Percentiles rank a stretch among this genome's conserved stretches.
Conservation (phyloP, 1,140 invertebrate species). For the Temnothorax curvispinosus region DNA sequence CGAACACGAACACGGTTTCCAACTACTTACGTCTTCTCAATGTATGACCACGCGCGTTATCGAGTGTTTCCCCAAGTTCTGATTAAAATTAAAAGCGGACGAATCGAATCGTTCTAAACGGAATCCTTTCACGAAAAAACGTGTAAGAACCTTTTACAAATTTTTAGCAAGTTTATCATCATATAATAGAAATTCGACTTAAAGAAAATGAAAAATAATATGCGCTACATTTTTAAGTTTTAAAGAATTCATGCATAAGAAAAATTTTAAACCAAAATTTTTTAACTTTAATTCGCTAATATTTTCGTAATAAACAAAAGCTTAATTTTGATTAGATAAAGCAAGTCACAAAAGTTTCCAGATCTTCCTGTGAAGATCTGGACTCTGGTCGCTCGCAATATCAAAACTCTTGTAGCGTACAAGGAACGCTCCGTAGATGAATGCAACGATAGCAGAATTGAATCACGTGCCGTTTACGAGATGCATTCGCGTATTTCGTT, state of each 20-base stretch:
- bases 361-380: neutral
- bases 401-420: conserved; percentile 28
- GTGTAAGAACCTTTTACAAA: neutral
- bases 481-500: conserved; percentile 60
- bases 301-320: neutral
- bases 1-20: conserved; percentile 29
- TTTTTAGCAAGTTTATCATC: neutral
- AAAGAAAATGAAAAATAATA: neutral
- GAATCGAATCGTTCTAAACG: neutral
- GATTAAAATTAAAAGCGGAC: conserved; percentile 30
- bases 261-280: neutral
- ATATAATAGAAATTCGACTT: neutral
- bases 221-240: neutral
- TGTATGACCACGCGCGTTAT: conserved; percentile 10
- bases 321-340: neutral
- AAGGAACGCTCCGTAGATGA: conserved; percentile 52
- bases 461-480: conserved; percentile 62
- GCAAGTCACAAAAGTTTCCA: neutral
- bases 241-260: neutral
- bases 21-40: conserved; percentile 29
- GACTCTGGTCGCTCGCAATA: conserved; percentile 2
- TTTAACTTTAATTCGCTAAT: neutral
- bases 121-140: neutral
- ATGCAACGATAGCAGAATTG: conserved; percentile 46
- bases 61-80: neutral